Base-by-base conservation (phyloP, 2,797 vertebrate species). In the Sebastes iracundus region DNA sequence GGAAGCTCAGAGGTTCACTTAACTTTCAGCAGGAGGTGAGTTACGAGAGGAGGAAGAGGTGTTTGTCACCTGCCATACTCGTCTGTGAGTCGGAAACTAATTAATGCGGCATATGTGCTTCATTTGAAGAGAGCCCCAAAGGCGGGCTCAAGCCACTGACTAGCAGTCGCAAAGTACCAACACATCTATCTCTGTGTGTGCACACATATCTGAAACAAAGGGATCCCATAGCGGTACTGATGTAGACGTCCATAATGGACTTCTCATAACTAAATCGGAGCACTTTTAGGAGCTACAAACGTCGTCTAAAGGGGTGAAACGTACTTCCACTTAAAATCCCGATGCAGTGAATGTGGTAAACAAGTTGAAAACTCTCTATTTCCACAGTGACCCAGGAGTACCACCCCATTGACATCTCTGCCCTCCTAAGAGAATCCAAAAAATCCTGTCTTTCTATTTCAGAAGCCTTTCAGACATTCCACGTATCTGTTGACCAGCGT, bases 21-120 rank as follows among this genome's bases (percentile, higher is more conserved):
- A 76, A 81, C 79, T 81, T 83, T 68, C 85, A 85, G 85, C 83
- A 80, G 87, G 84, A 83, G 88, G 83, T 56, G 85, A 79, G 68
- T 69, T 75, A 82, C 79, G 58, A 84, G 77, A 80, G 60, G 75
- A 84, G 72, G 66, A 77, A 75, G 69, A 67, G 46, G 59, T 22
- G 20, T 72, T 87, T 85, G 88, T 90, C 87, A 86, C 87, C 88
- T 87, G 88, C 86, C 92, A 80, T 64, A 87, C 85, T 91, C 84
- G 59, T 53, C 74, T 80, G 85, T 73, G 78, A 85, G 85, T 80
- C 86, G 87, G 75, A 90, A 90, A 91, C 87, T 94, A 94, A 94
- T 95, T 94, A 94, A 89, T 81, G 87, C 90, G 91, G 87, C 93
- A 94, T 93, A 93, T 94, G 94, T 69, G 80, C 80, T 73, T 88